Percentiles rank a stretch among this genome's conserved stretches.
phyloP scores from a whole-genome alignment of 37 sponge, comb jelly and placozoan genomes.

The Trichoplax adhaerens region DNA sequence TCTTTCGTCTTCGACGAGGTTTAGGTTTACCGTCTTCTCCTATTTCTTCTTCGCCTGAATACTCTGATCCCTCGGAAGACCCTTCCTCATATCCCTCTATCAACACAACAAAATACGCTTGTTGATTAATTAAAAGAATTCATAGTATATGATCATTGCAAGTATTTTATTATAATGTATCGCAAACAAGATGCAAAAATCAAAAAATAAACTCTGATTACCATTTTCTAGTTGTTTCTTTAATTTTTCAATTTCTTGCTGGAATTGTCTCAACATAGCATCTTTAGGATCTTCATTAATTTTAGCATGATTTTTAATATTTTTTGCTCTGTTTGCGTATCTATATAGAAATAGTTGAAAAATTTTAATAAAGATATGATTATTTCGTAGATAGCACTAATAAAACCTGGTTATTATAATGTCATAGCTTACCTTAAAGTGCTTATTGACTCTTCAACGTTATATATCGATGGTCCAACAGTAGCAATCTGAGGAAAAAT shows the following conservation, averaged over 20 bases:
- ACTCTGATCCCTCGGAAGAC: no score
- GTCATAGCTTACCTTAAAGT: constrained; percentile 49
- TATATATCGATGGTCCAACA: constrained; percentile 89
- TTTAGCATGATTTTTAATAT: constrained; percentile 80
- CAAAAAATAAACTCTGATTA: background rate
- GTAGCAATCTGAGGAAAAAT: constrained; percentile 61
- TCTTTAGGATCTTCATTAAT: constrained; percentile 99
- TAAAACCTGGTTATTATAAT: background rate
- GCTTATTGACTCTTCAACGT: constrained; percentile 78
- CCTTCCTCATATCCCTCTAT: no score
- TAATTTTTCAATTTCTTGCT: constrained; percentile 82
- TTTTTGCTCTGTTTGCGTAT: constrained; percentile 91
- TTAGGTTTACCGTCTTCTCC: no score
- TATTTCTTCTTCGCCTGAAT: no score
- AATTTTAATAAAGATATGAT: background rate
- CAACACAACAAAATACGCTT: no score
- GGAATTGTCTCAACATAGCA: constrained; percentile 93
- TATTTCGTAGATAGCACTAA: background rate
- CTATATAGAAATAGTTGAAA: constrained; percentile 5
- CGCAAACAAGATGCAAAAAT: background rate
- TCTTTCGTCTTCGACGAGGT: no score
- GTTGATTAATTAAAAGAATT: no score
- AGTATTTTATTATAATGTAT: background rate
- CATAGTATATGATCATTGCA: background rate
- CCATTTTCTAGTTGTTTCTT: constrained; percentile 58